Evolutionary conservation across 2,113 vertebrate genomes (phyloP), one percentile per base, ranked within the genome.

Genomic region (Zosterops japonicus): DNA sequence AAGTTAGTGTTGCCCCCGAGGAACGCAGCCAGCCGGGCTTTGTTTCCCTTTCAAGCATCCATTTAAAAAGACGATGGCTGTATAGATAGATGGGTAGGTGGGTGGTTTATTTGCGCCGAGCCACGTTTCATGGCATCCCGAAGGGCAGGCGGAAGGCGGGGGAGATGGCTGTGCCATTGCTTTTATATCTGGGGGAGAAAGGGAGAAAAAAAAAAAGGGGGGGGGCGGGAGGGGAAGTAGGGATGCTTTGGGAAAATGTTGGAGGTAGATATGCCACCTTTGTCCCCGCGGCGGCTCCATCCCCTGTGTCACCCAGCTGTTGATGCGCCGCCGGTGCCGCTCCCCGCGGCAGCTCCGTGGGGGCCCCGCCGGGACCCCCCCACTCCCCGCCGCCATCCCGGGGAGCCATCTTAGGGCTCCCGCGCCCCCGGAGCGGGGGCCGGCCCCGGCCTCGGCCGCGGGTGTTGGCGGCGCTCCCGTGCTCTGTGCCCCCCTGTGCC

Each of bases 341-440:
- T 90, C 47, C 44, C 71, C 42, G 27, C 44, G 41, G 63, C 68
- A 14, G 70, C 56, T 71, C 78, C 21, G 31, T 65, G 57, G 60
- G 80, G 17, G 20, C 74, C 42, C 50, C 44, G 35, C 80, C 49
- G 80, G 70, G 80, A 90, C 72, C 64, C 80, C 88, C 80, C 88
- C 72, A 17, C 23, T 33, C 57, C 88, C 65, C 74, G 65, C 89
- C 89, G 89, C 74, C 89, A 85, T 79, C 81, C 89, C 67, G 74
- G 81, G 88, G 80, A 96, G 95, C 96, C 95, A 96, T 96, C 77
- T 97, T 96, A 74, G 76, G 47, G 75, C 84, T 61, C 74, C 74
- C 46, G 72, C 53, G 18, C 88, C 80, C 80, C 72, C 78, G 49
- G 71, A 74, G 67, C 82, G 60, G 89, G 59, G 50, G 47, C 57